Evolutionary conservation across 2,797 vertebrate genomes (phyloP), one percentile per base, ranked within the genome.

Genomic region (Agapornis canus): DNA sequence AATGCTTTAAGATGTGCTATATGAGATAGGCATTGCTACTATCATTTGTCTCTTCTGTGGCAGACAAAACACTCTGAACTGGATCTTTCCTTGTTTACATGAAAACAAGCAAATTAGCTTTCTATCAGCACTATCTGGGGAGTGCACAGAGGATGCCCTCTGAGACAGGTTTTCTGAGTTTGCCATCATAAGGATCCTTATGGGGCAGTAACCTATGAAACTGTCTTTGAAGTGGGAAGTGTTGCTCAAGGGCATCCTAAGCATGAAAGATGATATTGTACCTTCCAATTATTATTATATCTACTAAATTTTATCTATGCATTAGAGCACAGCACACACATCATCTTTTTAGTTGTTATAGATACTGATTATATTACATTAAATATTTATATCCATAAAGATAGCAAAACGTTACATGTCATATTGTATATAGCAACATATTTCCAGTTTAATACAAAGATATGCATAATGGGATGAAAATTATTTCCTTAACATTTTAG

Each of bases 101-200:
- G 56, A 78, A 87, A 94, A 80, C 76, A 92, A 91, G 92, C 26
- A 94, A 92, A 87, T 77, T 32, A 87, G 75, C 57, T 89, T 89
- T 85, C 87, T 83, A 64, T 80, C 85, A 77, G 7, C 26, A n/a
- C 60, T 91, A 73, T 45, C 81, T 27, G 77, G 60, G 79, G 82
- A 94, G 91, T 8, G 26, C 48, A 79, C 31, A 89, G 82, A 92
- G 39, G 47, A 71, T 77, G 48, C 23, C 75, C 40, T 27, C 57
- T 25, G 77, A 92, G 45, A 31, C 40, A 60, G 23, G 16, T 21
- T 80, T 89, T 88, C 57, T 5, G 32, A 68, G 32, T 49, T 73
- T 82, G 61, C 45, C 76, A 78, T 47, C 48, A 14, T 22, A 60
- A 86, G 90, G 48, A 39, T 11, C 43, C 32, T 89, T 54, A 52